Evolutionary conservation across 1,140 invertebrate genomes (phyloP), one percentile per base, ranked within the genome.

Genomic region (Hyles vespertilio): DNA sequence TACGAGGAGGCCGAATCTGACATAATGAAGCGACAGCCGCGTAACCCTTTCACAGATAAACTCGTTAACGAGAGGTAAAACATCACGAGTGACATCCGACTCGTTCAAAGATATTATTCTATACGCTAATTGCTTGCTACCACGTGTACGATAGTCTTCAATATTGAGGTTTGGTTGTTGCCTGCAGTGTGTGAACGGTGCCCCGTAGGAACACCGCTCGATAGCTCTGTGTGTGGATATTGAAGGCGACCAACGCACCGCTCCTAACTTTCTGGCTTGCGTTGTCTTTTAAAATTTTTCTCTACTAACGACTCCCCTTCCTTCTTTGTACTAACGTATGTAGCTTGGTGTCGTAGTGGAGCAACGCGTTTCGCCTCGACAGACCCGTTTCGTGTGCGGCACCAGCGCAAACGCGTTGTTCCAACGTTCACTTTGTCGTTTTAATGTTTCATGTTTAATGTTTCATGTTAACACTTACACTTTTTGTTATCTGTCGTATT

Each of bases 1-100:
- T 99, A 99, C 92, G 98, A 99, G 94, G 94, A 97, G 92, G 97
- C 98, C 80, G 98, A 99, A 92, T 97, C 96, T 90, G 98, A 99
- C 94, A 99, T 99, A 92, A 99, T 99, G 98, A 99, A 99, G 94
- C 94, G 98, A 90, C 95, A 95, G 90, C 98, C 98, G 90, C 94
- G 98, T 94, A 97, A 99, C 89, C 96, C 97, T 89, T 93, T 94
- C 91, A 95, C 93, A 89, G 97, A 99, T 93, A 98, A 98, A 92
- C 94, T 99, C 85, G 98, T 99, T 82, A 99, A 99, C 91, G 96
- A 99, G 94, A 98, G 98, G 96, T 97, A 95, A 94, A 89, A 83
- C 71, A 83, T 56, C 65, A 67, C 77, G 83, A 79, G 84, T 74
- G 72, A 54, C 5, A 63, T 63, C 44, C 61, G 68, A 72, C 81